Conservation (phyloP, 1,140 invertebrate species). For the Cyphomyrmex costatus region DNA sequence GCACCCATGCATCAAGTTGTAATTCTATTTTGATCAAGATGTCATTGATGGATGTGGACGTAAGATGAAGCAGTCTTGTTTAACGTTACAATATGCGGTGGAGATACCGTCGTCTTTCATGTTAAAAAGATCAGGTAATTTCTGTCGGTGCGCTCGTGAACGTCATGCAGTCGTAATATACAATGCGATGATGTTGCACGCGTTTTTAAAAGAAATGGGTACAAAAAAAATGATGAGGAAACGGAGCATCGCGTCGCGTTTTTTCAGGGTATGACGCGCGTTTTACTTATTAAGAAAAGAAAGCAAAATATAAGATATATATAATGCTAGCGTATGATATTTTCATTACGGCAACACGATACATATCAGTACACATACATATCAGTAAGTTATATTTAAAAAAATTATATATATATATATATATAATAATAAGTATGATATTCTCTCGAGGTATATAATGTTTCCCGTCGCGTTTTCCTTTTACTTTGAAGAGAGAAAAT, state of each 20-base stretch:
- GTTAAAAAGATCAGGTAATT: neutral
- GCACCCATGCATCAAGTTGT: constrained; percentile 8
- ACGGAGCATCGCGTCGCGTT: constrained; percentile 68
- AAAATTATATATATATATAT: constrained; percentile 44
- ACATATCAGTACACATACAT: constrained; percentile 77
- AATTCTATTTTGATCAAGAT: neutral
- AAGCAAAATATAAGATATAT: constrained; percentile 49
- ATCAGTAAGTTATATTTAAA: constrained; percentile 67
- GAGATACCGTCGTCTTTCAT: neutral
- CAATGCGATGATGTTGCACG: neutral
- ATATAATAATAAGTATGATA: constrained; percentile 23
- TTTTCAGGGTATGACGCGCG: constrained; percentile 71
- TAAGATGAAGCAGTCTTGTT: constrained; percentile 9
- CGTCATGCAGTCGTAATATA: constrained; percentile 4
- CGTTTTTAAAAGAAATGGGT: constrained; percentile 63
- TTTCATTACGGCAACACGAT: constrained; percentile 73
- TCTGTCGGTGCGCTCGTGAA: constrained; percentile 8
- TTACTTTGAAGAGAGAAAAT: constrained; percentile 34
- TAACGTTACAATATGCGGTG: constrained; percentile 1
- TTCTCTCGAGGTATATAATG: constrained; percentile 56
- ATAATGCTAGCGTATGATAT: constrained; percentile 71
- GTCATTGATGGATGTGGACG: neutral
- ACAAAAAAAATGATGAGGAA: constrained; percentile 56
- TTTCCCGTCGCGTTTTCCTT: constrained; percentile 33
- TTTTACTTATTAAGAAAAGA: constrained; percentile 64